A percentile compares a stretch with the other conserved stretches of the same genome.
These are phyloP conservation scores for Porites cylindrica DNA, from an alignment of 92 coral and sea anemone species.

Conservation along the genomic window DNA sequence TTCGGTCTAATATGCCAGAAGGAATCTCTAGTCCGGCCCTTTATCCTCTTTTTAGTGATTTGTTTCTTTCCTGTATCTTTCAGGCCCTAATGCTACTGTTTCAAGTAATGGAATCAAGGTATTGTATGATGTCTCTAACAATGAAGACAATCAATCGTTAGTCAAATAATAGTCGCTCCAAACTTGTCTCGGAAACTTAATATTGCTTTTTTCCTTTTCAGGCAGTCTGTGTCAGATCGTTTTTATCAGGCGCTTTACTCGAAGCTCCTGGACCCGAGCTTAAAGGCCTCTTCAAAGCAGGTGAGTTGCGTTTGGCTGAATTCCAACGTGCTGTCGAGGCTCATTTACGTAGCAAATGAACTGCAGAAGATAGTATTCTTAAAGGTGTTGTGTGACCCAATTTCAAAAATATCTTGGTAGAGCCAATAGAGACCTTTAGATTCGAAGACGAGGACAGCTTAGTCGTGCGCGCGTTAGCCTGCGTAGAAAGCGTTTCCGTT, in stretches of 20 bases:
- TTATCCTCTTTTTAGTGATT: neutral
- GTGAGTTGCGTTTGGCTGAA: constrained; percentile 27
- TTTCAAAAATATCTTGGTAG: no score
- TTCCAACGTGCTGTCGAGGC: no score
- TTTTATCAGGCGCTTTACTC: constrained; percentile 93
- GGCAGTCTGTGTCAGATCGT: constrained; percentile 97
- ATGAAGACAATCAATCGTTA: no score
- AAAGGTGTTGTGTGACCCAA: no score
- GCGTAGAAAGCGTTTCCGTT: no score
- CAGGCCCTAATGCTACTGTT: constrained; percentile 93
- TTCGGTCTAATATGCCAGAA: neutral
- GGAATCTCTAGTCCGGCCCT: no score
- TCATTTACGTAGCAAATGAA: no score
- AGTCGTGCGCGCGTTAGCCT: no score
- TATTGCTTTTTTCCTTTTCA: constrained; percentile 4
- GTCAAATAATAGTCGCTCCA: neutral
- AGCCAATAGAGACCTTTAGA: no score
- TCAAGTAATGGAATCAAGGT: constrained; percentile 98
- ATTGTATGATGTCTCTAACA: neutral
- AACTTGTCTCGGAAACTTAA: neutral
- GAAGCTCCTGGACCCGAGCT: constrained; percentile 86
- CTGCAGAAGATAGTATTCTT: no score
- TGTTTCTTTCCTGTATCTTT: neutral
- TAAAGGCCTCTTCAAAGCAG: constrained; percentile 87
- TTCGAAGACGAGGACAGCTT: no score